Base-by-base conservation (phyloP, 2,888 invertebrate genomes). In the Diaprepes abbreviatus region DNA sequence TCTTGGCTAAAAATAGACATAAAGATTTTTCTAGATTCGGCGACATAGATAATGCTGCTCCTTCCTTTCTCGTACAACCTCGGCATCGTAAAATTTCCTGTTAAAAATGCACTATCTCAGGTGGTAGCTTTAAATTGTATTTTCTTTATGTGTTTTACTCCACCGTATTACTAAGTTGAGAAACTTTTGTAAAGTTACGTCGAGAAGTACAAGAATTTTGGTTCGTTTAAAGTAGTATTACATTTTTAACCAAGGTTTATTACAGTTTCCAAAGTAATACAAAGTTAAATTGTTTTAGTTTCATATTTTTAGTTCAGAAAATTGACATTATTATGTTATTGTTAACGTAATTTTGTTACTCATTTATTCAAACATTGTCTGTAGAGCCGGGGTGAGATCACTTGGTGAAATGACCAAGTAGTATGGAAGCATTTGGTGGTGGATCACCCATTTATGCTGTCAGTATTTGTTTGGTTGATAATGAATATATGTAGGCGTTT, bases 11-110 rank as follows among this genome's bases (percentile, higher is more conserved):
- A 45, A 43, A 33, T 59, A 43, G 17, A 59, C 19, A 33, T 59
- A 59, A 45, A 17, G 59, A 59, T 43, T 45, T 59, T 59, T 31
- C 57, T 2, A 7, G 24, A 40, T 57, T 24, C 28, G 57, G 35
- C 59, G 48, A 50, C 48, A 50, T 28, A 28, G 48, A 50, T 50
- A 50, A 28, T 50, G 48, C 7, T 50, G 14, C 16, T 16, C 14
- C 21, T 50, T 24, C 6, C 24, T 19, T 12, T 45, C 45, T n/a
- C 45, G 48, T 28, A 50, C 48, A 50, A 21, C 1, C 24, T 16
- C 7, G 28, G 9, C 45, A 4, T 12, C 45, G 12, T 45, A 45
- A 50, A 28, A 14, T 31, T 14, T 50, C 28, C 9, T 50, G 14
- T 50, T 24, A 50, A 28, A 50, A 50, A 50, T 24, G 24, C 24